Base-by-base conservation (phyloP, 1,140 invertebrate genomes). In the Pararge aegeria region DNA sequence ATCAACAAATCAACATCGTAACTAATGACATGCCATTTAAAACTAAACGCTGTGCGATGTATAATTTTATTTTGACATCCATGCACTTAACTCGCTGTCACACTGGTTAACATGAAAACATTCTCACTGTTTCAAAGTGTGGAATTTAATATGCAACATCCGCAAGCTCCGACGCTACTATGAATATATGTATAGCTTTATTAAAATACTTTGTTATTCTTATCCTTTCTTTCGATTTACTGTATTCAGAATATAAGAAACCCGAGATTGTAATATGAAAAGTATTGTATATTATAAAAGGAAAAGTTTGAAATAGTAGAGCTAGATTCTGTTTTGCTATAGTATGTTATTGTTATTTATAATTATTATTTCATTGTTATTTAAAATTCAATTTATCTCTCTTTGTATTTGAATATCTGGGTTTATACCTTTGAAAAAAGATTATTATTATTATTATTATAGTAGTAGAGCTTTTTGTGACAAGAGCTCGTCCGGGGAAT, bases 91-190 rank as follows among this genome's bases (percentile, higher is more conserved):
- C 15, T 15, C 19, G 38, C 16, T 55, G 40, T 52, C 40, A 58
- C 30, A 37, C 51, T 51, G 34, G 40, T 59, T 54, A 59, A 54
- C 15, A 59, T 29, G 12, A 54, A 16, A 42, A 55, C 44, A 42
- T 58, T 61, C 48, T 65, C 54, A 57, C 15, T 16, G 42, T 53
- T 66, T 66, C 57, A 66, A 66, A 61, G 50, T 44, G 42, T 30
- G 51, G 42, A 56, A 66, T 66, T 54, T 57, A 61, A 61, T 66
- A 66, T 49, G 57, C 42, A 49, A 61, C 53, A 60, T 65, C 63
- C 52, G 56, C n/a, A 15, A 9, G 38, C 37, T 9, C 29, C 40
- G 29, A 7, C 16, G 20, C n/a, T 52, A 30, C 16, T 34, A 51
- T 6, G 24, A 9, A 40, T n/a, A n/a, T 51, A 18, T 30, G 15